Evolutionary conservation across 2,888 invertebrate species (phyloP), one percentile per base, ranked within the genome.

Genomic region (Clanis bilineata): DNA sequence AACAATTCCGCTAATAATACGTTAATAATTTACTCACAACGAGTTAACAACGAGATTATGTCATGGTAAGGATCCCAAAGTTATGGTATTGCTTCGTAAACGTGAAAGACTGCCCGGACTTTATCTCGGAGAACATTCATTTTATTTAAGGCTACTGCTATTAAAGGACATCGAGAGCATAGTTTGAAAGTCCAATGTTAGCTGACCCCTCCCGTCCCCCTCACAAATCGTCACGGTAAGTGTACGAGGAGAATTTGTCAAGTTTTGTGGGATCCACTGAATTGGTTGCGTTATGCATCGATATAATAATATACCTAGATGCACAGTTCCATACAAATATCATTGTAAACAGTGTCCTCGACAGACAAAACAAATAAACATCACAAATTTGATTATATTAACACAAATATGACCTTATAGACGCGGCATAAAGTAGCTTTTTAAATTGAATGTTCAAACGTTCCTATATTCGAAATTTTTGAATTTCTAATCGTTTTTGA

Each of bases 111-210:
- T 45, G 45, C 6, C 23, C 23, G 23, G 56, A 28, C 56, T 57
- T 57, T 57, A 57, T 57, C 56, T 43, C 39, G 18, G 23, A 56
- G 43, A 28, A 41, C 41, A 57, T 57, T 57, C 39, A 25, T 41
- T 57, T 57, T 57, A 57, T 57, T 57, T 57, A 57, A 57, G 56
- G 41, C 56, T 25, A 41, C 43, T 22, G 7, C 56, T 43, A 57
- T 57, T 57, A 41, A 57, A 57, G 18, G 56, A 43, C 56, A 43
- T 57, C 18, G 43, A 38, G 55, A 41, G 41, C 41, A 39, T 56
- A 56, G 39, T 56, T 25, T 12, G 47, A 6, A 12, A 39, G 23
- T 39, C 58, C 47, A 47, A 4, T 39, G 15, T 47, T n/a, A 3
- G 18, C 15, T 21, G 47, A 58, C 7, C 58, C 39, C 6, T 25